Conservation (phyloP, 2,888 invertebrate genomes). For the Pyrocoelia pectoralis region DNA sequence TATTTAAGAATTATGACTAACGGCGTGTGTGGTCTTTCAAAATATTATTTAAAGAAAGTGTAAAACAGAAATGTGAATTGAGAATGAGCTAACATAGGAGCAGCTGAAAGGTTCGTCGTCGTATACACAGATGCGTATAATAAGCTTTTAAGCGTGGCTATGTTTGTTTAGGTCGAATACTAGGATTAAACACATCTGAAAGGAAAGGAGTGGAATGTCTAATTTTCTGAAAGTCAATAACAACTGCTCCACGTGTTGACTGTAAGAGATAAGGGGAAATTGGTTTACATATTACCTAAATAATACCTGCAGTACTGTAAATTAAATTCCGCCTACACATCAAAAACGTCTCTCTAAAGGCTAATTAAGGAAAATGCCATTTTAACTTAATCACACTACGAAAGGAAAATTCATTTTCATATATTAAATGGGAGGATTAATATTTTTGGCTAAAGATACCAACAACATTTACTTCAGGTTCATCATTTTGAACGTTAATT, state of each 20-base stretch:
- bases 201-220: slow-evolving; percentile 9
- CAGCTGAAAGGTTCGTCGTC: slow-evolving; percentile 18
- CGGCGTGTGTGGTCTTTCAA: slow-evolving; percentile 2
- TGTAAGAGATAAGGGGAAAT: not conserved
- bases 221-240: slow-evolving; percentile 6
- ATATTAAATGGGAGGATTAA: no score
- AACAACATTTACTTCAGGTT: no score
- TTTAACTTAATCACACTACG: not conserved
- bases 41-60: slow-evolving; percentile 7
- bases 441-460: no score
- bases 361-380: not conserved
- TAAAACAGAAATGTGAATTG: slow-evolving; percentile 9
- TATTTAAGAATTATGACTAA: not conserved
- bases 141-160: slow-evolving; percentile 39
- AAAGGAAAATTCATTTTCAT: no score
- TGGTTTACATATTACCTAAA: not conserved
- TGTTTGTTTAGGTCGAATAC: slow-evolving; percentile 37
- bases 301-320: not conserved
- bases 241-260: slow-evolving; percentile 1
- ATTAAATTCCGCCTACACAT: not conserved
- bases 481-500: no score
- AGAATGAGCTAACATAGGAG: slow-evolving; percentile 8
- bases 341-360: not conserved
- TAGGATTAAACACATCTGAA: slow-evolving; percentile 17
- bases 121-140: slow-evolving; percentile 38